These are phyloP conservation scores for Microtus richardsoni DNA, from an alignment of 2,113 vertebrate species.

Conservation along the genomic window DNA sequence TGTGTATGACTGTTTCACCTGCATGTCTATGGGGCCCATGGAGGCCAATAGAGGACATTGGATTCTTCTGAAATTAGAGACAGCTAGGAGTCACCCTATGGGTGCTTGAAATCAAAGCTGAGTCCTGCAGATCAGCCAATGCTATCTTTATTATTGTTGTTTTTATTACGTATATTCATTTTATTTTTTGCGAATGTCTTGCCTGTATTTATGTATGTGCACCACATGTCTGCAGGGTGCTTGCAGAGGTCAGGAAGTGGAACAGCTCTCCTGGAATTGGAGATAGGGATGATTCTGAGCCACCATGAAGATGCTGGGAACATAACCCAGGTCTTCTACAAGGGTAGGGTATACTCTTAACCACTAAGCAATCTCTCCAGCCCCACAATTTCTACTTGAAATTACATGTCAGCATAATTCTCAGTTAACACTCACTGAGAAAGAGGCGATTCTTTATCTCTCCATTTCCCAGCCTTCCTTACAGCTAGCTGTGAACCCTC, in stretches of 20 bases:
- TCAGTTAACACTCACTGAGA: not conserved
- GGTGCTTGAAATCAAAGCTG: not conserved
- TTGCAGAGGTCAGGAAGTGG: not conserved
- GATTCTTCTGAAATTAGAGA: too few species aligned
- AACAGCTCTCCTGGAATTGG: not conserved
- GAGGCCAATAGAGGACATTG: not conserved
- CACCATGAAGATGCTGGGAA: not conserved
- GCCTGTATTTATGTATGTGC: too few species aligned
- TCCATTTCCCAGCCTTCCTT: constrained; percentile 4
- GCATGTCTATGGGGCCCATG: not conserved
- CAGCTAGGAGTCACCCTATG: not conserved
- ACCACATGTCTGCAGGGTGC: not conserved
- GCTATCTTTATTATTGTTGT: not conserved
- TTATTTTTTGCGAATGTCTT: not conserved
- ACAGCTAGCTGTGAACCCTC: not conserved
- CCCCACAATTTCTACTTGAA: not conserved
- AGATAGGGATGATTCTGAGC: not conserved
- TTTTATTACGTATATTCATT: not conserved
- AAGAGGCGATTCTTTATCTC: not conserved
- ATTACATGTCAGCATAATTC: not conserved
- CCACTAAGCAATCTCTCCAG: not conserved
- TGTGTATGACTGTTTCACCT: not conserved
- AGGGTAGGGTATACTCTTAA: not conserved
- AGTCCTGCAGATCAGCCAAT: not conserved
- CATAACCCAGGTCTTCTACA: not conserved